phyloP scores from a whole-genome alignment of 2,888 invertebrate genomes.

The Halocaridina rubra region DNA sequence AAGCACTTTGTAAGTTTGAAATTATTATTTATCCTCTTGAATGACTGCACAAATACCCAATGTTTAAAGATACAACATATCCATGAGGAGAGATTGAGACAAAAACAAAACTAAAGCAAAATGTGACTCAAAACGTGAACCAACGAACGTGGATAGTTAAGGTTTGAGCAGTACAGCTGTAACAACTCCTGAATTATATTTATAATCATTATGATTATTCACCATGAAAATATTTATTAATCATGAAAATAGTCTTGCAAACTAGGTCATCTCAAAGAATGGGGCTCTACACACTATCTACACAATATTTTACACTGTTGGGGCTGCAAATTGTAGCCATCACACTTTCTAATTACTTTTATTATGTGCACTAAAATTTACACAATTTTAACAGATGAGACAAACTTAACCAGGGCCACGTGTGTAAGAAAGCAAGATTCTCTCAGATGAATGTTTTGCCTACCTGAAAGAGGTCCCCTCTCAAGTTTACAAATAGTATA shows the following conservation, averaged over 20 bases:
- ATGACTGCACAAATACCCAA: constrained; percentile 46
- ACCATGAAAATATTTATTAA: no score
- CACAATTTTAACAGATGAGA: constrained; percentile 54
- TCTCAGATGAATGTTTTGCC: neutral
- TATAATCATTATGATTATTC: constrained; percentile 49
- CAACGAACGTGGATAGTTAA: constrained; percentile 37
- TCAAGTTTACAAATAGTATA: no score
- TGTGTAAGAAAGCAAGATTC: constrained; percentile 48
- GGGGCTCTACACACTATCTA: constrained; percentile 49
- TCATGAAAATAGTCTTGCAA: constrained; percentile 53
- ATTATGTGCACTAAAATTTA: constrained; percentile 53
- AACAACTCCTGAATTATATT: constrained; percentile 43
- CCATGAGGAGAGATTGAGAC: constrained; percentile 47
- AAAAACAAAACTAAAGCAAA: constrained; percentile 44
- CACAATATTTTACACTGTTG: constrained; percentile 56
- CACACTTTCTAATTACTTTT: constrained; percentile 46
- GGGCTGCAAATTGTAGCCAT: constrained; percentile 44
- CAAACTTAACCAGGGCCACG: constrained; percentile 48
- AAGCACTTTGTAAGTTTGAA: constrained; percentile 44
- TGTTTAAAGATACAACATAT: constrained; percentile 41
- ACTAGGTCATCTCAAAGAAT: constrained; percentile 51
- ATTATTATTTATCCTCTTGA: constrained; percentile 45
- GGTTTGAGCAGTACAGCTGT: constrained; percentile 57
- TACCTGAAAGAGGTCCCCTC: no score
- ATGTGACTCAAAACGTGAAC: constrained; percentile 31